Conservation (phyloP, 2,888 invertebrate species). For the Glyphotaelius pellucidus region DNA sequence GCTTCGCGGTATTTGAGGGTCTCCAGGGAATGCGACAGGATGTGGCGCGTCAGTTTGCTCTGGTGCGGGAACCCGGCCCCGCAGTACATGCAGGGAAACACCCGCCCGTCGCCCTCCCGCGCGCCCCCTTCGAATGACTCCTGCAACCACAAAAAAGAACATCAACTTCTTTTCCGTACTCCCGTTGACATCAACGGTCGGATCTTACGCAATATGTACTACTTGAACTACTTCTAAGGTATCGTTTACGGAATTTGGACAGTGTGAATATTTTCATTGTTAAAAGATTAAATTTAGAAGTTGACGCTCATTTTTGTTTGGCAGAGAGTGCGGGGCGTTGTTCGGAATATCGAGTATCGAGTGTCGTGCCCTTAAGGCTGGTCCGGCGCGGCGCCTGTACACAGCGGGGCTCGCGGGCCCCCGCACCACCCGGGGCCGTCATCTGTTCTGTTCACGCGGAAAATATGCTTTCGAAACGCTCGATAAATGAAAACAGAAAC, state of each 20-base stretch:
- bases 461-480: slow-evolving; percentile 51
- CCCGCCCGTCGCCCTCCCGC: slow-evolving; percentile 75
- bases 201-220: slow-evolving; percentile 48
- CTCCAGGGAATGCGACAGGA: slow-evolving; percentile 92
- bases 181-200: slow-evolving; percentile 47
- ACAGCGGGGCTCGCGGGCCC: slow-evolving; percentile 20
- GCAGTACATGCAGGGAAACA: slow-evolving; percentile 93
- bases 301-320: slow-evolving; percentile 93
- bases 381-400: slow-evolving; percentile 71
- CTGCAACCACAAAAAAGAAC: slow-evolving; percentile 94
- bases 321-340: slow-evolving; percentile 78
- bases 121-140: slow-evolving; percentile 85
- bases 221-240: slow-evolving; percentile 52
- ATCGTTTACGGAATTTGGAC: slow-evolving; percentile 42
- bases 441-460: slow-evolving; percentile 34
- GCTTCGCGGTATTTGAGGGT: slow-evolving; percentile 91
- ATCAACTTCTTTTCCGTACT: slow-evolving; percentile 90
- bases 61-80: slow-evolving; percentile 92
- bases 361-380: background rate
- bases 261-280: slow-evolving; percentile 57
- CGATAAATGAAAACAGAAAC: slow-evolving; percentile 60
- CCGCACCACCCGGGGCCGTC: background rate
- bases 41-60: slow-evolving; percentile 93
- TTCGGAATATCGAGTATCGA: slow-evolving; percentile 42
- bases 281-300: slow-evolving; percentile 80